Conservation (phyloP, 2,113 vertebrate species). For the Pygoscelis adeliae region DNA sequence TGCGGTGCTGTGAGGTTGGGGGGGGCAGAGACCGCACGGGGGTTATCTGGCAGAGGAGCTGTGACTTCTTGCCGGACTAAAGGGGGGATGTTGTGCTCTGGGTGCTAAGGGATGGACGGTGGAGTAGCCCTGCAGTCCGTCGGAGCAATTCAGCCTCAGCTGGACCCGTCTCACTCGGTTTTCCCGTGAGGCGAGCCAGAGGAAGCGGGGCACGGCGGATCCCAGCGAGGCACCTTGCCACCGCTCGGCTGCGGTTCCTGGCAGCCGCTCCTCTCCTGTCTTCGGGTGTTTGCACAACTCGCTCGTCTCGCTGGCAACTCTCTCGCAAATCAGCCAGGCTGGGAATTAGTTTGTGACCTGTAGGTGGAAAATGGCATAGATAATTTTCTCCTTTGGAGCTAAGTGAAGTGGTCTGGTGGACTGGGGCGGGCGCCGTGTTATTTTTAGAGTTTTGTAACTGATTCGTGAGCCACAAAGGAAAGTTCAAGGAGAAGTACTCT, state of each 20-base stretch:
- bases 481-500: background rate
- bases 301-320: background rate
- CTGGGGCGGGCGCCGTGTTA: background rate
- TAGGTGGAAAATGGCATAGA: background rate
- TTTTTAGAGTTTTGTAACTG: background rate
- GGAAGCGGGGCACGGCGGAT: accelerated
- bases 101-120: accelerated
- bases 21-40: accelerated
- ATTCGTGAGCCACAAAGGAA: background rate
- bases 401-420: background rate
- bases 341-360: background rate
- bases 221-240: background rate
- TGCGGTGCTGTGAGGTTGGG: background rate
- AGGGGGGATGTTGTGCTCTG: background rate
- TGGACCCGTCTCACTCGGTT: no score
- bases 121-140: background rate
- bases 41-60: background rate
- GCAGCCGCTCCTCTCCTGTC: background rate
- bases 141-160: no score
- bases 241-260: background rate
- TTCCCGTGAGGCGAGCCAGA: background rate
- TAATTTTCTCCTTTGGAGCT: background rate
- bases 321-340: background rate
- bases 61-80: accelerated
- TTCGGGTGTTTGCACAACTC: background rate